Conservation (phyloP, 2,113 vertebrate species). For the Rhabdomys dilectus region DNA sequence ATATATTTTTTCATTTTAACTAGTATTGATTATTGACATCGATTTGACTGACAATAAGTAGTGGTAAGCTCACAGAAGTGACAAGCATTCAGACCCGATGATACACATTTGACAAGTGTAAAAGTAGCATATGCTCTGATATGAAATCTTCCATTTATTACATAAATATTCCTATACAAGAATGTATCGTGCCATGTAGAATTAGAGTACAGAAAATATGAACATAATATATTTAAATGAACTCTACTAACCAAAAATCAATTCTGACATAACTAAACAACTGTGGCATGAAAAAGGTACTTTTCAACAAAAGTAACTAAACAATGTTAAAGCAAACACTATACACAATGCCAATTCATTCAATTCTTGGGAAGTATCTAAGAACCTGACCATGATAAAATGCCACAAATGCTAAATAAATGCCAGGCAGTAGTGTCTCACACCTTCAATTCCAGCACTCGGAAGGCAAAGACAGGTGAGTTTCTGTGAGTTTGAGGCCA, state of each 20-base stretch:
- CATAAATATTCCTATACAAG: not conserved
- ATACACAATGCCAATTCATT: not conserved
- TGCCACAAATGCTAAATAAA: not conserved
- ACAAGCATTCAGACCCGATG: constrained; percentile 4
- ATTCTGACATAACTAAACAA: constrained; percentile 17
- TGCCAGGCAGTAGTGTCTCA: not conserved
- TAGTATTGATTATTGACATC: not conserved
- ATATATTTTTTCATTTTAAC: constrained; percentile 13
- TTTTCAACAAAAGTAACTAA: not conserved
- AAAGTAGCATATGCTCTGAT: constrained; percentile 13
- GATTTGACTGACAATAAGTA: constrained; percentile 39
- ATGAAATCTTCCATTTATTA: not conserved
- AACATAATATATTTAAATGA: constrained; percentile 21
- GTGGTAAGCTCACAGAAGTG: constrained; percentile 9
- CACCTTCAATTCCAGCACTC: not conserved
- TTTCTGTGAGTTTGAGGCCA: not conserved
- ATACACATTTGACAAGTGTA: constrained; percentile 23
- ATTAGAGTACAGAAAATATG: constrained; percentile 22
- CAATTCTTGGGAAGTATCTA: not conserved
- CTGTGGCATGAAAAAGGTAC: constrained; percentile 23
- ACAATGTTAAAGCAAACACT: not conserved
- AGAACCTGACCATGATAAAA: not conserved
- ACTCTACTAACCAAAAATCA: not conserved
- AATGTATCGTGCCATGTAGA: constrained; percentile 8
- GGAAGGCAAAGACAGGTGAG: not conserved